phyloP scores from a whole-genome alignment of 1,140 invertebrate species.

The Colletes gigas region DNA sequence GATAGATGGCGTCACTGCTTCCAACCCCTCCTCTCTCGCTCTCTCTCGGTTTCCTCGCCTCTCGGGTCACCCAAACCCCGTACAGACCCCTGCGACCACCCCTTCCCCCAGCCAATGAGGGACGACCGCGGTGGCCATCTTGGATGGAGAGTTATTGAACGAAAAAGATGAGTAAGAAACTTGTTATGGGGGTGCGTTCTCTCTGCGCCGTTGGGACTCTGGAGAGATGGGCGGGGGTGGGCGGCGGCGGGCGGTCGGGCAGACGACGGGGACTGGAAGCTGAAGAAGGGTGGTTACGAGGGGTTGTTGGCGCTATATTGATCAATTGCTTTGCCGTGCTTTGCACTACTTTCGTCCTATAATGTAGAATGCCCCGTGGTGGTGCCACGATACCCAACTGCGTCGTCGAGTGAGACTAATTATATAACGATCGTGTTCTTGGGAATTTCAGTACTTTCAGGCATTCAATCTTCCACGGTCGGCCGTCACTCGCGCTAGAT shows the following conservation, averaged over 20 bases:
- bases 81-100: constrained; percentile 76
- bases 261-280: constrained; percentile 59
- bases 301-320: constrained; percentile 80
- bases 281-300: constrained; percentile 64
- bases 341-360: constrained; percentile 79
- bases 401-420: constrained; percentile 75
- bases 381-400: constrained; percentile 70
- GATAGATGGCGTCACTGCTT: constrained; percentile 82
- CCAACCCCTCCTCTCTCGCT: constrained; percentile 69
- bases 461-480: constrained; percentile 40
- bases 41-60: constrained; percentile 49
- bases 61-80: constrained; percentile 67
- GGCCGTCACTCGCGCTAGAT: constrained; percentile 37
- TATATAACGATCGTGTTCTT: constrained; percentile 73
- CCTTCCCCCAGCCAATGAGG: constrained; percentile 81
- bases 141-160: constrained; percentile 82
- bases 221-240: constrained; percentile 41
- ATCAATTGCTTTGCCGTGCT: constrained; percentile 81
- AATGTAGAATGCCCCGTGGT: constrained; percentile 70
- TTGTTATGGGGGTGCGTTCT: constrained; percentile 81
- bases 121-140: constrained; percentile 82
- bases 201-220: constrained; percentile 68
- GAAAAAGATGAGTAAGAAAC: constrained; percentile 83
- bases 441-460: constrained; percentile 43
- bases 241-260: constrained; percentile 24